Base-by-base conservation (phyloP, 2,797 vertebrate species). In the Meda fulgida region DNA sequence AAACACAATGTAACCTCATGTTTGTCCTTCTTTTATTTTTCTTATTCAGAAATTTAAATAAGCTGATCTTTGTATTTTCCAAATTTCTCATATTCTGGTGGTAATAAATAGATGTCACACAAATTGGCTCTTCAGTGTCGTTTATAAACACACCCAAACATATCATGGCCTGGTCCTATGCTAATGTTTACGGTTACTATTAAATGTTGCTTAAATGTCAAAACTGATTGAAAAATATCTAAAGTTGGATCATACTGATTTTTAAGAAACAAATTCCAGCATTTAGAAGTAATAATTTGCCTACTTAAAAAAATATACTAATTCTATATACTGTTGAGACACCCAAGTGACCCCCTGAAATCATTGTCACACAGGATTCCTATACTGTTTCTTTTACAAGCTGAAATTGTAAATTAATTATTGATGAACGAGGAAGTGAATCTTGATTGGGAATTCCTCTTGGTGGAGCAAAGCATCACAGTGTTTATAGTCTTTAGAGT, bases 41-140 rank as follows among this genome's bases (percentile, higher is more conserved):
- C 93, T 93, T 95, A 95, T 94, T 94, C 92, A 93, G 90, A 94
- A 93, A 83, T 95, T 94, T 93, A 94, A 95, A 94, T 94, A 93
- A 94, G 91, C 93, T 92, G 94, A 95, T 95, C 94, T 95, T 95
- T 95, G 95, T 95, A 95, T 94, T 95, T 95, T 96, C 94, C 94
- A 95, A 95, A 94, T 95, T 95, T 94, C 93, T 96, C 94, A 95
- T 96, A 94, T 93, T 94, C 94, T 92, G 93, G 93, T 96, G 93
- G 93, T 95, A 95, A 94, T 95, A 96, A 96, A 96, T 96, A 94
- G 94, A 90, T 95, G 95, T 95, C 93, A 92, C 90, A 94, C 93
- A 93, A 87, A 92, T 75, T 48, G 67, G n/a, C 87, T 88, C 88
- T 67, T 67, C 29, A 58, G 55, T 72, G 63, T 84, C 21, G 5